Conservation (phyloP, 2,888 invertebrate species). For the Iphiclides podalirius region DNA sequence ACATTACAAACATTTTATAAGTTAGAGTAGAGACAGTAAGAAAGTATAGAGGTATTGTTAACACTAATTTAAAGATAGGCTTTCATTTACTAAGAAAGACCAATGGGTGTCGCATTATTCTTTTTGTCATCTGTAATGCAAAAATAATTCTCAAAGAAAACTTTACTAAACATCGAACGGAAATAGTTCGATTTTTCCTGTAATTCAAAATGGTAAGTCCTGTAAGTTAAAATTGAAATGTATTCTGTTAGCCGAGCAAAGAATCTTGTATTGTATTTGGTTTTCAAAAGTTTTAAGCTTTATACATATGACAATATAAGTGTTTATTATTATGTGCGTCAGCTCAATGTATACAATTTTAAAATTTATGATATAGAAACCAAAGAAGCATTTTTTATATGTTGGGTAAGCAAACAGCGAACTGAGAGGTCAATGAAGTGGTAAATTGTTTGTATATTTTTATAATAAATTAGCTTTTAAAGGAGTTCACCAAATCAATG, state of each 20-base stretch:
- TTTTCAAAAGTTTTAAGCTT: slow-evolving; percentile 21
- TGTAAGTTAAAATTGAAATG: slow-evolving; percentile 21
- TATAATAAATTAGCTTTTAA: no score
- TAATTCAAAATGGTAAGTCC: slow-evolving; percentile 21
- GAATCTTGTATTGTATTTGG: slow-evolving; percentile 17
- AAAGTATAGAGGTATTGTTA: slow-evolving; percentile 17
- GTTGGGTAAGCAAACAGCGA: no score
- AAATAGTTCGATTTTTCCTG: no score
- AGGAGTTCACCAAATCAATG: no score
- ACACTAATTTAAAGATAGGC: slow-evolving; percentile 18
- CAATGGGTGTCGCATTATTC: slow-evolving; percentile 17
- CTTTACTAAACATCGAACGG: slow-evolving; percentile 19
- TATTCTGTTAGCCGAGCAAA: slow-evolving; percentile 12
- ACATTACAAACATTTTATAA: no score
- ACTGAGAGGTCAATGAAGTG: no score
- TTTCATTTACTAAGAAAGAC: slow-evolving; percentile 17
- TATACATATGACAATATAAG: slow-evolving; percentile 18
- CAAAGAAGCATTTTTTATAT: not conserved
- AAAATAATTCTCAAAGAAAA: slow-evolving; percentile 19
- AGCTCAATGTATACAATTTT: slow-evolving; percentile 10
- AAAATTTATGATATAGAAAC: not conserved
- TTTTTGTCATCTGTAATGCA: slow-evolving; percentile 8
- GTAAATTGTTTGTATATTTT: no score
- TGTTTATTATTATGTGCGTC: slow-evolving; percentile 16
- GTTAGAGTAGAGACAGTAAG: slow-evolving; percentile 18